These are phyloP conservation scores for Aporophyla lueneburgensis DNA, from an alignment of 2,888 invertebrate species.

Conservation along the genomic window DNA sequence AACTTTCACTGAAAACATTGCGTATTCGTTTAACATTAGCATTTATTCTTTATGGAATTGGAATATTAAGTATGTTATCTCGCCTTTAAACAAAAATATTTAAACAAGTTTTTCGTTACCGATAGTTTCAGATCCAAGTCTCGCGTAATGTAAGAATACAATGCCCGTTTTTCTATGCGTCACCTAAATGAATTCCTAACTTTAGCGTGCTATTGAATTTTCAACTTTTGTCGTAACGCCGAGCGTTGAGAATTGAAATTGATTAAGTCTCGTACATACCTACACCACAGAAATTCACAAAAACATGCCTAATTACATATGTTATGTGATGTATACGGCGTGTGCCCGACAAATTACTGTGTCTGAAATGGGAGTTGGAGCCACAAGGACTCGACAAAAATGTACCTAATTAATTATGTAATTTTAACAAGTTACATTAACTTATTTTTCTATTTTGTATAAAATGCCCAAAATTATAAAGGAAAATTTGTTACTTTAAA, in stretches of 20 bases:
- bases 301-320: not conserved
- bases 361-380: not conserved
- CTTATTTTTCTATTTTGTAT: not conserved
- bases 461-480: conserved; percentile 22
- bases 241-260: not conserved
- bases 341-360: not conserved
- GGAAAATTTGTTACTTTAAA: not conserved
- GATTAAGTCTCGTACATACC: not conserved
- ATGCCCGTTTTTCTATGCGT: not conserved
- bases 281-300: not conserved
- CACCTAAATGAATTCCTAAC: not conserved
- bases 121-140: not conserved
- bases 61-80: too few species aligned
- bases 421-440: conserved; percentile 19
- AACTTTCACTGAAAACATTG: not conserved
- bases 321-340: not conserved
- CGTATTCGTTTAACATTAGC: not conserved
- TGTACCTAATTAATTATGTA: conserved; percentile 30
- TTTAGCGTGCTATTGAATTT: not conserved
- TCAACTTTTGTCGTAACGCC: not conserved
- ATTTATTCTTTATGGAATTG: not conserved
- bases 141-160: not conserved
- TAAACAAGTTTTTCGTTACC: not conserved
- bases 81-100: not conserved
- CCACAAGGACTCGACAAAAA: conserved; percentile 5